A percentile compares a stretch with the other conserved stretches of the same genome.
Conservation (phyloP, 2,888 invertebrate species). For the Serripes groenlandicus region DNA sequence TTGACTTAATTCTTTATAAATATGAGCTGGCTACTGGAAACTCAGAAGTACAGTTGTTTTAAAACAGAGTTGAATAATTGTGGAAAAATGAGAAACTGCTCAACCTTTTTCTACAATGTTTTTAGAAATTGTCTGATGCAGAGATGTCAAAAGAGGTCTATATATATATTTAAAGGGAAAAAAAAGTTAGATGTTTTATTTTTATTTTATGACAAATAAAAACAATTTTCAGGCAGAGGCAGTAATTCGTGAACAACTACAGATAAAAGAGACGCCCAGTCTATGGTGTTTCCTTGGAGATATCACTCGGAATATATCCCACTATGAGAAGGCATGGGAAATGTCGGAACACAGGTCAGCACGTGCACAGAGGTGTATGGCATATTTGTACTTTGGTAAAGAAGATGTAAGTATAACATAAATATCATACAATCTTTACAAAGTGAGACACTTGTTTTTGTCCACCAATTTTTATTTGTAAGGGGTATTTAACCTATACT, state of each 20-base stretch:
- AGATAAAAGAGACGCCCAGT: constrained; percentile 93
- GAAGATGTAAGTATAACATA: constrained; percentile 77
- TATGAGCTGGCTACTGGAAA: too few species aligned
- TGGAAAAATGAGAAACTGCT: not conserved
- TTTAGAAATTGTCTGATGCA: not conserved
- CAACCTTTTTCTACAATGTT: not conserved
- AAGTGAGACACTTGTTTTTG: too few species aligned
- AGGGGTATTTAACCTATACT: too few species aligned
- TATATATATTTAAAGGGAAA: not conserved
- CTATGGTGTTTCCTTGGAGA: constrained; percentile 97
- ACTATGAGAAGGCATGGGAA: constrained; percentile 96
- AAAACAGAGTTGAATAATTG: not conserved
- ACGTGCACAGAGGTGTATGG: constrained; percentile 96
- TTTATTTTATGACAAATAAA: not conserved
- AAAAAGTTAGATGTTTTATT: not conserved
- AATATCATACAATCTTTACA: too few species aligned
- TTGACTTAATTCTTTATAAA: too few species aligned
- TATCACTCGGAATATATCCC: constrained; percentile 92
- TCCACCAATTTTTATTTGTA: too few species aligned
- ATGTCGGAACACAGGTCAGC: constrained; percentile 93
- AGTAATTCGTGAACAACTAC: constrained; percentile 92
- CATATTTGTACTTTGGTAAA: constrained; percentile 86
- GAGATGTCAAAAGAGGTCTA: not conserved
- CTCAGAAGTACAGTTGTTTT: too few species aligned
- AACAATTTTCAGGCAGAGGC: constrained; percentile 92